A percentile compares a stretch with the other conserved stretches of the same genome.
Evolutionary conservation across 2,113 vertebrate species (phyloP).

Genomic region (Corvus cornix): DNA sequence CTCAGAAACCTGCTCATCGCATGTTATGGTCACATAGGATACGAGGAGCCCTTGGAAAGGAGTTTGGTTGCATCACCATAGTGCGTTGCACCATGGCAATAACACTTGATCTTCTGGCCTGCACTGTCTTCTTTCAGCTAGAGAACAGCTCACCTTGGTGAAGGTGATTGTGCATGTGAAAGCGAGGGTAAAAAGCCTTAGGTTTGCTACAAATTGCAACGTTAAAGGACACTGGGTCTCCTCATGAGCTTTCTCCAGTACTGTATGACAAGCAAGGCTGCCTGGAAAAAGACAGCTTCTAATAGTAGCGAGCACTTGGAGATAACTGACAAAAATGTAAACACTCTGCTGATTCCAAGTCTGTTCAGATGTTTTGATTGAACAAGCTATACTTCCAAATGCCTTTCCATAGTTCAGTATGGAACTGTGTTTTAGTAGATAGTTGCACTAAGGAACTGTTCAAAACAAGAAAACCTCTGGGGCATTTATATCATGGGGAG

Average conservation of each 20-base stretch:
- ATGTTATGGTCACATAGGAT: background rate
- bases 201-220: background rate
- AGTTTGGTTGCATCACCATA: background rate
- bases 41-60: background rate
- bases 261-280: background rate
- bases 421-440: background rate
- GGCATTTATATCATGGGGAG: background rate
- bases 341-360: background rate
- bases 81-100: background rate
- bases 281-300: background rate
- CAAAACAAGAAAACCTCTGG: slow-evolving; percentile 40
- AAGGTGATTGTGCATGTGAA: background rate
- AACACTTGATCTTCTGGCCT: background rate
- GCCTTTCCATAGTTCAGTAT: background rate
- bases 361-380: background rate
- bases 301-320: background rate
- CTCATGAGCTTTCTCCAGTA: background rate
- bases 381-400: background rate
- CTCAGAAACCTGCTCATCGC: background rate
- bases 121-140: background rate
- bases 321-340: slow-evolving; percentile 3
- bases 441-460: background rate
- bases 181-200: background rate
- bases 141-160: background rate
- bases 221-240: background rate